Evolutionary conservation across 2,888 invertebrate species (phyloP).

Genomic region (Polyploca ridens): DNA sequence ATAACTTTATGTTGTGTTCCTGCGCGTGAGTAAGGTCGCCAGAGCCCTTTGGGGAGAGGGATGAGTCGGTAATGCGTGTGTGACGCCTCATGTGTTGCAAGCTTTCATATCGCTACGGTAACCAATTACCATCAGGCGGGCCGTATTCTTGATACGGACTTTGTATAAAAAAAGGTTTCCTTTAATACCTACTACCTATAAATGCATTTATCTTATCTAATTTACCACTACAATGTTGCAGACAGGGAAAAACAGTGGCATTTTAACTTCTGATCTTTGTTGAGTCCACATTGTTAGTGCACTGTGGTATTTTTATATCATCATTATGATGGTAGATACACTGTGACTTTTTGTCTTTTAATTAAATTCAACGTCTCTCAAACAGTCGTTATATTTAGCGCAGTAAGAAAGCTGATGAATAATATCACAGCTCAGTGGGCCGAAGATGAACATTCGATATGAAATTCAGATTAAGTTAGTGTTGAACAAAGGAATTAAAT

Average conservation of each 20-base stretch:
- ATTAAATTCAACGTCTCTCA: conserved; percentile 4
- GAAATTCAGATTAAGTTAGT: conserved; percentile 33
- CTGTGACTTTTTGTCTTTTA: not conserved
- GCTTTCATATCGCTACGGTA: no score
- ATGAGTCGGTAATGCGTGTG: no score
- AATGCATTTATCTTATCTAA: no score
- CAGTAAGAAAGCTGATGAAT: conserved; percentile 7
- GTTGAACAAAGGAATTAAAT: conserved; percentile 37
- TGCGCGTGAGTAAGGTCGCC: no score
- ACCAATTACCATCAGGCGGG: no score
- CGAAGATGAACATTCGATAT: conserved; percentile 28
- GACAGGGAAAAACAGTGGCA: conserved; percentile 17
- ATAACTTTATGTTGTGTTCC: no score
- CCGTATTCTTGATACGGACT: no score
- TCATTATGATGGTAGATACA: not conserved
- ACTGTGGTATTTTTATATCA: not conserved
- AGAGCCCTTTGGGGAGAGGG: no score
- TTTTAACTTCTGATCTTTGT: conserved; percentile 18
- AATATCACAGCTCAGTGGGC: conserved; percentile 9
- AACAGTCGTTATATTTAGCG: not conserved
- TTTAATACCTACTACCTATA: no score
- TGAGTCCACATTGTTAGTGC: not conserved
- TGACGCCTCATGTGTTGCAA: no score
- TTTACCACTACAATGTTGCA: not conserved
- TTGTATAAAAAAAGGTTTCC: no score